Percentiles rank a stretch among this genome's conserved stretches.
Conservation (phyloP, 2,888 invertebrate species). For the Chesias legatella region DNA sequence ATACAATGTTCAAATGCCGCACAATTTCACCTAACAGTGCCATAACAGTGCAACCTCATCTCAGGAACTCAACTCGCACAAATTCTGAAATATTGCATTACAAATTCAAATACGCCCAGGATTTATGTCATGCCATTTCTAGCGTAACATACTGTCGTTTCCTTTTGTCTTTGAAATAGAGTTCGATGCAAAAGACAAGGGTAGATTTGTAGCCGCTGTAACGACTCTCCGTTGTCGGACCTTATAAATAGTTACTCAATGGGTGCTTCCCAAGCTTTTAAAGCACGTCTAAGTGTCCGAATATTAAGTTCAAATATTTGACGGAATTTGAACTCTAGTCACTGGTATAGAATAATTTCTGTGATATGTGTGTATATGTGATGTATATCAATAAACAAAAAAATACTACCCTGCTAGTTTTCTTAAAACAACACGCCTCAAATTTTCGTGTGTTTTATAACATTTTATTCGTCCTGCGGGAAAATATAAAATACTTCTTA, state of each 20-base stretch:
- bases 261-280: slow-evolving; percentile 11
- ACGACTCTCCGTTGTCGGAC: slow-evolving; percentile 27
- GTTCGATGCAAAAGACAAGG: slow-evolving; percentile 46
- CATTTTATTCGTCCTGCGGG: too few species aligned
- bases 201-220: slow-evolving; percentile 51
- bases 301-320: neutral
- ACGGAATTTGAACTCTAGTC: too few species aligned
- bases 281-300: slow-evolving; percentile 4
- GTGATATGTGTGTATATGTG: too few species aligned
- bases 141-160: slow-evolving; percentile 31
- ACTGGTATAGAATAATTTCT: too few species aligned
- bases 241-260: slow-evolving; percentile 26
- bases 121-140: slow-evolving; percentile 28
- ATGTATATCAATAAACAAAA: too few species aligned
- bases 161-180: slow-evolving; percentile 41
- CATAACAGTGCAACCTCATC: slow-evolving; percentile 8
- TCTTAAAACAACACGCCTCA: too few species aligned
- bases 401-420: too few species aligned
- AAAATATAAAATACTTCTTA: too few species aligned
- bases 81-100: slow-evolving; percentile 27
- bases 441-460: too few species aligned
- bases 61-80: slow-evolving; percentile 9
- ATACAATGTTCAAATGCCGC: neutral
- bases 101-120: slow-evolving; percentile 24
- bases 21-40: slow-evolving; percentile 1